phyloP scores from a whole-genome alignment of 2,888 invertebrate genomes.

The Scaeva pyrastri region DNA sequence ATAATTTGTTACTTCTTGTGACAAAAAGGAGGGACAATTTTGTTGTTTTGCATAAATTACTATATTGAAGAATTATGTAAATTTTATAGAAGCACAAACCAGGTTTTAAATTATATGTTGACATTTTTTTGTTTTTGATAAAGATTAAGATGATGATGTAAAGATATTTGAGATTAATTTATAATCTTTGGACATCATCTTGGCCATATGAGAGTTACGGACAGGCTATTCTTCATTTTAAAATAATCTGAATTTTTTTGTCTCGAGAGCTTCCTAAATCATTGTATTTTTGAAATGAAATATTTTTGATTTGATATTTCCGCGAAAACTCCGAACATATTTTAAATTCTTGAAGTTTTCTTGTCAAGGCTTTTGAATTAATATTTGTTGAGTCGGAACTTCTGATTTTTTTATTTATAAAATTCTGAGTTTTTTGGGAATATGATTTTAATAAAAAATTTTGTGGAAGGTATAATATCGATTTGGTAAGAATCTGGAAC shows the following conservation, averaged over 20 bases:
- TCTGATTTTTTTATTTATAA: no score
- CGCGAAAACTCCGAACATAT: not conserved
- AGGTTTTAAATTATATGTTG: slow-evolving; percentile 49
- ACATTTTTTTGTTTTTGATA: slow-evolving; percentile 27
- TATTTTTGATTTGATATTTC: slow-evolving; percentile 8
- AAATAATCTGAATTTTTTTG: not conserved
- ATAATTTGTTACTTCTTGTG: slow-evolving; percentile 31
- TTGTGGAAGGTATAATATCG: no score
- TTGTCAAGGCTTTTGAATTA: slow-evolving; percentile 3
- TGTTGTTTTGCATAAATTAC: slow-evolving; percentile 30
- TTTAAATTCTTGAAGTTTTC: not conserved
- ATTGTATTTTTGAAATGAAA: not conserved
- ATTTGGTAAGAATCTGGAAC: no score
- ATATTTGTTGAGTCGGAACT: not conserved
- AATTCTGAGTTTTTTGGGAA: no score
- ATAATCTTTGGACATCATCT: slow-evolving; percentile 8
- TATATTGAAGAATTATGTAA: slow-evolving; percentile 29
- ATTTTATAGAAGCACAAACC: slow-evolving; percentile 25
- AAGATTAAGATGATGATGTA: slow-evolving; percentile 17
- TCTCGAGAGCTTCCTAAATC: not conserved
- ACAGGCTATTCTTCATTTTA: not conserved
- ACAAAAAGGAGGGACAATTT: slow-evolving; percentile 4
- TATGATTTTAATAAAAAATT: no score
- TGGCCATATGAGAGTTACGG: not conserved
- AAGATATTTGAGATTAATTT: slow-evolving; percentile 2